phyloP scores from a whole-genome alignment of 2,113 vertebrate species.

The Sylvicapra grimmia region DNA sequence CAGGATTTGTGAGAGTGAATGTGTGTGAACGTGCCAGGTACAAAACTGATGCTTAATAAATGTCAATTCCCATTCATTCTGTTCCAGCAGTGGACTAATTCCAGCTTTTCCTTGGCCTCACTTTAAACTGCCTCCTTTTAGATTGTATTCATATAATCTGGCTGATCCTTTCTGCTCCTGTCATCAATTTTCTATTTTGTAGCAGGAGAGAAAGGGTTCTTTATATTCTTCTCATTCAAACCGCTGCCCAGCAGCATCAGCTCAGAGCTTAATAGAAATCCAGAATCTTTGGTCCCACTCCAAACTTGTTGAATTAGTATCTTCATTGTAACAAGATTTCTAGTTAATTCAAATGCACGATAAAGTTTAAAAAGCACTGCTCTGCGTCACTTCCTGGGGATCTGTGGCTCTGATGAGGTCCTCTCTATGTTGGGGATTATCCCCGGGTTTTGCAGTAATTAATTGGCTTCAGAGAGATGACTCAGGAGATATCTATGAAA shows the following conservation, averaged over 20 bases:
- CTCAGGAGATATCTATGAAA: neutral
- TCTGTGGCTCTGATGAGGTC: neutral
- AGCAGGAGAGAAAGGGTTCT: neutral
- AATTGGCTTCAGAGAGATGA: neutral
- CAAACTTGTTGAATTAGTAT: neutral
- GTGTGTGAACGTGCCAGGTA: neutral
- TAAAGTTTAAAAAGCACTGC: neutral
- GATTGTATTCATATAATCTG: neutral
- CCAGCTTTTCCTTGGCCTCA: neutral
- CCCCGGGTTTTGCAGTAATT: neutral
- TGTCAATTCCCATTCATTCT: neutral
- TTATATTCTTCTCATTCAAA: neutral
- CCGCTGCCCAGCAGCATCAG: neutral
- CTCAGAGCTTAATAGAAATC: neutral
- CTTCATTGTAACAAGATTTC: neutral
- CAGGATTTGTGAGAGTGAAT: neutral
- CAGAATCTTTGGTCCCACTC: neutral
- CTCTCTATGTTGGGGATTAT: neutral
- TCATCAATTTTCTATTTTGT: neutral
- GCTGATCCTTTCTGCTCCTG: neutral
- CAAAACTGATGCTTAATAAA: neutral
- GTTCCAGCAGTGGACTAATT: neutral
- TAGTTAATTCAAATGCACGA: neutral
- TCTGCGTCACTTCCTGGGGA: neutral
- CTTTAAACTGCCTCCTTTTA: neutral